A percentile compares a stretch with the other conserved stretches of the same genome.
phyloP scores from a whole-genome alignment of 1,140 invertebrate species.

The Hesperophylax magnus region DNA sequence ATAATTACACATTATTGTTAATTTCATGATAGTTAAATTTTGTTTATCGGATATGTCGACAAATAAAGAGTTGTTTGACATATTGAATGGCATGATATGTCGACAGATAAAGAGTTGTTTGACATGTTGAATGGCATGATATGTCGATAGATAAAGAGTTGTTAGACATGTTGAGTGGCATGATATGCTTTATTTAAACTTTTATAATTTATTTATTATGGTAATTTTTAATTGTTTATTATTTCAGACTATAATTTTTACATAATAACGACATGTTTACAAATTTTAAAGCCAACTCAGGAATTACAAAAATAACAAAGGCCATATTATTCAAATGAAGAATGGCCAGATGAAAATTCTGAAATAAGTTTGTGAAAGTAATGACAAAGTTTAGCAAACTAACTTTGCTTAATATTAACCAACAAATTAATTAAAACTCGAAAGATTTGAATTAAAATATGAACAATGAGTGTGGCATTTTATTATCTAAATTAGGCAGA shows the following conservation, averaged over 20 bases:
- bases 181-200: slow-evolving; percentile 15
- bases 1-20: too few species aligned
- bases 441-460: too few species aligned
- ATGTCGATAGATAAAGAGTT: slow-evolving; percentile 15
- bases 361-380: too few species aligned
- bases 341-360: too few species aligned
- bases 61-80: background rate
- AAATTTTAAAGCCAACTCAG: too few species aligned
- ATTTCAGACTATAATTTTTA: slow-evolving; percentile 21
- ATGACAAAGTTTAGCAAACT: too few species aligned
- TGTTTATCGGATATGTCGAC: slow-evolving; percentile 26
- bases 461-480: too few species aligned
- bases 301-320: background rate
- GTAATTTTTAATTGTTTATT: too few species aligned
- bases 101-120: background rate
- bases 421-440: too few species aligned
- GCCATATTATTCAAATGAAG: too few species aligned
- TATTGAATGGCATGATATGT: slow-evolving; percentile 21
- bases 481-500: too few species aligned
- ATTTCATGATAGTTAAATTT: background rate
- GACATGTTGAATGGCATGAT: slow-evolving; percentile 14
- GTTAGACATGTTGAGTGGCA: background rate
- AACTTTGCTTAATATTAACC: too few species aligned
- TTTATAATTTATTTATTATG: background rate
- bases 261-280: background rate